A percentile compares a stretch with the other conserved stretches of the same genome.
Conservation (phyloP, 1,140 invertebrate species). For the Drosophila mayri region DNA sequence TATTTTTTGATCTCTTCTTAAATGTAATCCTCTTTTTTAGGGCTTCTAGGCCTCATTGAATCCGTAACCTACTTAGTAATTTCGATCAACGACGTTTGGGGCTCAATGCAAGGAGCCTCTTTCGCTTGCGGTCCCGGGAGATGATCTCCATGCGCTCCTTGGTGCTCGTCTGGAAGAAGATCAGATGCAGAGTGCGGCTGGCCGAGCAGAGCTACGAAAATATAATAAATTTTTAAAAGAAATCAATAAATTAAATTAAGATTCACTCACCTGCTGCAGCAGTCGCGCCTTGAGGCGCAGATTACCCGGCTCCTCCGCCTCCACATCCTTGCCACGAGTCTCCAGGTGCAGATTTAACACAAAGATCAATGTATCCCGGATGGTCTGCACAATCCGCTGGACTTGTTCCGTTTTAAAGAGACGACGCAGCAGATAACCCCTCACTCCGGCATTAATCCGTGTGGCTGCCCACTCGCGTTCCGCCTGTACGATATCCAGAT, state of each 20-base stretch:
- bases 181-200: slow-evolving; percentile 87
- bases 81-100: slow-evolving; percentile 54
- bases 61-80: slow-evolving; percentile 3
- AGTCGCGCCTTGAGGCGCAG: slow-evolving; percentile 88
- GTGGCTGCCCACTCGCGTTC: slow-evolving; percentile 86
- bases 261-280: slow-evolving; percentile 87
- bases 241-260: background rate
- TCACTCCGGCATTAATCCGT: slow-evolving; percentile 90
- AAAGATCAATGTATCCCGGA: slow-evolving; percentile 91
- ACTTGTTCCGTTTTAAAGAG: slow-evolving; percentile 92
- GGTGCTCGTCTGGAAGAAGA: slow-evolving; percentile 86
- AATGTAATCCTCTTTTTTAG: background rate
- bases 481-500: slow-evolving; percentile 8
- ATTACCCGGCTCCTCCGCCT: slow-evolving; percentile 87
- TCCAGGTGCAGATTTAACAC: slow-evolving; percentile 91
- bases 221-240: background rate
- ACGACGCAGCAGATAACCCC: slow-evolving; percentile 92
- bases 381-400: slow-evolving; percentile 92
- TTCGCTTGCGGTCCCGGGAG: slow-evolving; percentile 84
- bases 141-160: slow-evolving; percentile 88
- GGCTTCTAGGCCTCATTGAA: background rate
- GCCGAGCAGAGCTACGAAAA: slow-evolving; percentile 87
- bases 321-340: slow-evolving; percentile 43
- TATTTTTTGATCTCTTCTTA: background rate
- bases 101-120: slow-evolving; percentile 58